A percentile compares a stretch with the other conserved stretches of the same genome.
phyloP scores from a whole-genome alignment of 1,140 invertebrate genomes.

The Nomia melanderi region DNA sequence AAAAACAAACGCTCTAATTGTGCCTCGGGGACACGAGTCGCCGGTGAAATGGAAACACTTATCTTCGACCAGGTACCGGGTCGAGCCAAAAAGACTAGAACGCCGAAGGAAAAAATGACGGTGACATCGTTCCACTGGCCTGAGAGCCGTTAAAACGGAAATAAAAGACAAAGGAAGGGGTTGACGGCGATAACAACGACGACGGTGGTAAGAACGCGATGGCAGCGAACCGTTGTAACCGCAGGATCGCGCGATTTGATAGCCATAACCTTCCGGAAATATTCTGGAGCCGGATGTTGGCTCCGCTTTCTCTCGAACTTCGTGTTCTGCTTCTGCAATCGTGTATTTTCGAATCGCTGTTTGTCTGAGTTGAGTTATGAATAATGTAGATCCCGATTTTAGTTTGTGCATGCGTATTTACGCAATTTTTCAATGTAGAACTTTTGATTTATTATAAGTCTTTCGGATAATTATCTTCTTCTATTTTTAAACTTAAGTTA shows the following conservation, averaged over 20 bases:
- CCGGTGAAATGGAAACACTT: conserved; percentile 59
- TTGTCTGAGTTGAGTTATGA: no score
- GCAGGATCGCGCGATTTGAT: conserved; percentile 72
- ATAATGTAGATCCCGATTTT: no score
- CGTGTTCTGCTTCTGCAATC: not conserved
- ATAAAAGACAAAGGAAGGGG: conserved; percentile 2
- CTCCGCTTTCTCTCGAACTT: conserved; percentile 60
- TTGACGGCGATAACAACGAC: conserved; percentile 35
- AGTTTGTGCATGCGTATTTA: no score
- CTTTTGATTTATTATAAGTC: no score
- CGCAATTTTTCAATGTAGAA: no score
- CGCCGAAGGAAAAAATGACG: not conserved
- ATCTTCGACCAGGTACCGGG: conserved; percentile 51
- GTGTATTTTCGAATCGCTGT: not conserved
- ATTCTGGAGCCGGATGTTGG: conserved; percentile 75
- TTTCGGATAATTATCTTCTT: no score
- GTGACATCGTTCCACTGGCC: conserved; percentile 3
- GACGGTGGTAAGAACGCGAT: conserved; percentile 19
- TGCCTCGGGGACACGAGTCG: conserved; percentile 69
- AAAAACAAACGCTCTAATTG: conserved; percentile 73
- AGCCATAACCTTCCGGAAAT: conserved; percentile 74
- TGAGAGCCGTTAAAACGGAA: conserved; percentile 1
- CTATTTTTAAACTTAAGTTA: no score
- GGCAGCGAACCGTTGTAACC: conserved; percentile 59
- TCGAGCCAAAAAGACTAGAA: conserved; percentile 1